These are phyloP conservation scores for Cheilosia vernalis DNA, from an alignment of 2,888 invertebrate genomes.

Conservation along the genomic window DNA sequence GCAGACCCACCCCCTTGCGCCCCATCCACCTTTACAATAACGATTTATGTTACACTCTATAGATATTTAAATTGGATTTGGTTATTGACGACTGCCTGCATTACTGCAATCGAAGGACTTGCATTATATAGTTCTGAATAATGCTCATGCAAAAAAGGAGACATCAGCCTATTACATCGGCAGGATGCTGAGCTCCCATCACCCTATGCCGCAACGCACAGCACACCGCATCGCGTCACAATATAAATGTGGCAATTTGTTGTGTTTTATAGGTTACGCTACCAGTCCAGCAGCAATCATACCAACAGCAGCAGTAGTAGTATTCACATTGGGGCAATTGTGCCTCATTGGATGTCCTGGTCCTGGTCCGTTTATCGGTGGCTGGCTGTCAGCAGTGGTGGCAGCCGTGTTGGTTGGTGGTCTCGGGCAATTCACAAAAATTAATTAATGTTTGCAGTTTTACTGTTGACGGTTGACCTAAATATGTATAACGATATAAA, in stretches of 20 bases:
- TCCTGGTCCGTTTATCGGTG: constrained; percentile 37
- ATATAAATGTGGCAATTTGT: constrained; percentile 41
- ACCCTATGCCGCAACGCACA: constrained; percentile 12
- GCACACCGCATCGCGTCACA: constrained; percentile 24
- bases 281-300: constrained; percentile 24
- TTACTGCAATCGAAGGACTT: constrained; percentile 8
- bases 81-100: constrained; percentile 43
- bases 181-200: constrained; percentile 10
- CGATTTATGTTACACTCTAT: constrained; percentile 44
- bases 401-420: constrained; percentile 41
- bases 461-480: constrained; percentile 62
- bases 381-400: constrained; percentile 48
- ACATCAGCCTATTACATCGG: constrained; percentile 12
- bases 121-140: background rate
- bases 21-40: constrained; percentile 2
- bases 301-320: background rate
- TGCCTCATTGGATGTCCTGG: constrained; percentile 28
- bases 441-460: constrained; percentile 71
- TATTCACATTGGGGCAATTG: constrained; percentile 6
- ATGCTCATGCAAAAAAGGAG: background rate
- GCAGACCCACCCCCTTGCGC: background rate
- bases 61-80: constrained; percentile 60
- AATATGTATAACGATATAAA: constrained; percentile 28
- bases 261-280: constrained; percentile 31
- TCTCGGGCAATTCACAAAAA: constrained; percentile 57